Base-by-base conservation (phyloP, 2,888 invertebrate species). In the Nomada flava region DNA sequence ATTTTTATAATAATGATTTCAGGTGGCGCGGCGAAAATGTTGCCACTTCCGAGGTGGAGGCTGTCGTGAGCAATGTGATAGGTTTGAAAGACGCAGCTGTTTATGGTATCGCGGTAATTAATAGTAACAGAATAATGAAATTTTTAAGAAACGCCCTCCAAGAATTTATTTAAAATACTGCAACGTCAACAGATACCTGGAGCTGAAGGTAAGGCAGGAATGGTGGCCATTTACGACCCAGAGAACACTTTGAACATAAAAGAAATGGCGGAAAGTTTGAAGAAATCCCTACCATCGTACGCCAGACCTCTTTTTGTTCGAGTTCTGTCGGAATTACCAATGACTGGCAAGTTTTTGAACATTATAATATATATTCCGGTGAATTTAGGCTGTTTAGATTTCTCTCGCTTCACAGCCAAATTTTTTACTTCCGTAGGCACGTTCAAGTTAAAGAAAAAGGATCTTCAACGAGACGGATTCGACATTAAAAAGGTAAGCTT, bases 11-110 rank as follows among this genome's bases (percentile, higher is more conserved):
- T 76, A 52, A 13, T 53, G 13, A 9, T 42, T n/a, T 7, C 29
- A 95, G 97, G 90, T 98, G 98, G 98, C 97, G 98, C 92, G 99
- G 99, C 18, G 99, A 99, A 95, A 99, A 99, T 93, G 98, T 99
- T 0, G 97, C 99, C 76, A 99, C 99, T 0, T 96, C 97, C 0
- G 99, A 99, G 94, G 98, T 99, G 26, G 99, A 99, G 94, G 97
- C 97, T 73, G 96, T 98, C 13, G 95, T 99, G 85, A 97, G 97
- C 82, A 97, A 97, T 75, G 95, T 96, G 44, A 94, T 97, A 68
- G 96, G 95, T 0, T 95, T 98, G 79, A 96, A 96, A 82, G 97
- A 97, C 88, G 97, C 97, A 83, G 97, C 97, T 3, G 98, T 98
- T 0, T 99, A 98, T 92, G 99, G 99, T 0, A 98, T 99, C 0